Conservation (phyloP, 2,888 invertebrate genomes). For the Thera britannica region DNA sequence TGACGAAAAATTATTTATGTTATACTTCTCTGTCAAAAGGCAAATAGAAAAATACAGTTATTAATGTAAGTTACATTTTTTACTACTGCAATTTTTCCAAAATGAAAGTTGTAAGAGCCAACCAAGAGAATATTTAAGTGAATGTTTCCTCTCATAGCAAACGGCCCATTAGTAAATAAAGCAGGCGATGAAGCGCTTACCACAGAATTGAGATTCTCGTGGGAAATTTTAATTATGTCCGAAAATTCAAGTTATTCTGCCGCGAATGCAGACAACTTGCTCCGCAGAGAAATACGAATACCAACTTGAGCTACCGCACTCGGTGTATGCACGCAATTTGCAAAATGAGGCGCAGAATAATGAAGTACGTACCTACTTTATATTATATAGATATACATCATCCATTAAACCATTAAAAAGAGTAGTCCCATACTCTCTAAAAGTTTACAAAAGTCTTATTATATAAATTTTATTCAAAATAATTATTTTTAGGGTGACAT, state of each 20-base stretch:
- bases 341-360: constrained; percentile 25
- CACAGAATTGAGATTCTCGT: constrained; percentile 41
- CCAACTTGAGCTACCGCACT: constrained; percentile 25
- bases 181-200: constrained; percentile 37
- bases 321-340: constrained; percentile 30
- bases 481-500: too few species aligned
- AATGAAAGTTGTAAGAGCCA: neutral
- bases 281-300: constrained; percentile 33
- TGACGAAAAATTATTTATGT: constrained; percentile 1
- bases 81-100: too few species aligned
- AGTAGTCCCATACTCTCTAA: too few species aligned
- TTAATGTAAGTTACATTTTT: too few species aligned
- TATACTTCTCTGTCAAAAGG: neutral
- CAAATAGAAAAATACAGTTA: too few species aligned
- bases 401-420: too few species aligned
- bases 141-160: constrained; percentile 14
- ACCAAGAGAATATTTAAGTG: neutral
- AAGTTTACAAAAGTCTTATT: too few species aligned
- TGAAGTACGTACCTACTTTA: constrained; percentile 8
- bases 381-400: too few species aligned
- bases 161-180: constrained; percentile 21
- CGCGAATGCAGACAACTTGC: constrained; percentile 44
- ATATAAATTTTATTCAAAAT: too few species aligned
- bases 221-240: constrained; percentile 63
- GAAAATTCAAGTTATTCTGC: constrained; percentile 58